These are phyloP conservation scores for Caenorhabditis brenneri DNA, from an alignment of 1,140 invertebrate species.

Conservation along the genomic window DNA sequence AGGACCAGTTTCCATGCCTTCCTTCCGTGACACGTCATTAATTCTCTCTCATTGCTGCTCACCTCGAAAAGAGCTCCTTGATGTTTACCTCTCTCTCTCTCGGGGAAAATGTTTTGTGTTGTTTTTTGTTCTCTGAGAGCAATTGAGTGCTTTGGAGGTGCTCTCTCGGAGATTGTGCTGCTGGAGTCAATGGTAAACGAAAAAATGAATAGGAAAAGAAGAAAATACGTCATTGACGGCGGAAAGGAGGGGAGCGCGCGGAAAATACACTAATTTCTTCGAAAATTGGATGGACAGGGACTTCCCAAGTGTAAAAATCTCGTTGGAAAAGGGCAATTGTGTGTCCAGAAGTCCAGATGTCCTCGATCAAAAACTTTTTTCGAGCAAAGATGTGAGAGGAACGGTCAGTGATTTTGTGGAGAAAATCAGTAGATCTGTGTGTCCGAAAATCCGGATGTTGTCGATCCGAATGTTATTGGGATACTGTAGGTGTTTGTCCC, in stretches of 20 bases:
- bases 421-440: no score
- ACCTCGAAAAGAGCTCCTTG: not conserved
- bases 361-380: not conserved
- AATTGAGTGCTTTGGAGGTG: not conserved
- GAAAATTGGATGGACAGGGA: not conserved
- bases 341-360: no score
- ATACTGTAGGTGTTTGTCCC: no score
- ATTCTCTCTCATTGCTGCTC: not conserved
- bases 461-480: no score
- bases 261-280: not conserved
- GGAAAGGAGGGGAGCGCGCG: no score
- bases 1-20: not conserved
- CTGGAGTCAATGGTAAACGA: not conserved
- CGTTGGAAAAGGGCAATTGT: not conserved
- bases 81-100: not conserved
- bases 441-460: no score
- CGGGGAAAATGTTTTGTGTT: conserved; percentile 4
- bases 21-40: not conserved
- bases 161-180: not conserved
- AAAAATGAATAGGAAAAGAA: not conserved
- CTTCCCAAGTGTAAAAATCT: not conserved
- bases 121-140: not conserved
- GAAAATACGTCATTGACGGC: not conserved
- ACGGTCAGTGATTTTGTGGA: no score
- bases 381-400: no score